These are phyloP conservation scores for Halcyon leucocephala DNA, from an alignment of 2,797 vertebrate species.

Conservation along the genomic window DNA sequence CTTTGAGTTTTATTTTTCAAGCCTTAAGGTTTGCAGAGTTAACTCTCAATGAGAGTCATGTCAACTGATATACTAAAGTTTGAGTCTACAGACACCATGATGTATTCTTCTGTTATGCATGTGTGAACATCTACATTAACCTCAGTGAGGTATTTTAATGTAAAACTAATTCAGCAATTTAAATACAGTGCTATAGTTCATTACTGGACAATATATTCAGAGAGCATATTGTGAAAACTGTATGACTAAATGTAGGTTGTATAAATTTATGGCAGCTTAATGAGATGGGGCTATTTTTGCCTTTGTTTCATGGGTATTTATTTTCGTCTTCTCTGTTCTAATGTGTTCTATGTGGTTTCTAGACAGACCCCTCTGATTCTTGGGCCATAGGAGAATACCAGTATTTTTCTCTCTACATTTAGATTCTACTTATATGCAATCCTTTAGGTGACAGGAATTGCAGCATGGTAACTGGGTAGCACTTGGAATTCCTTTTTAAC, in stretches of 20 bases:
- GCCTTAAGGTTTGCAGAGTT: not conserved
- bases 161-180: not conserved
- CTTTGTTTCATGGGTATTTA: not conserved
- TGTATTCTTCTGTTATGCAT: accelerated
- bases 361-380: not conserved
- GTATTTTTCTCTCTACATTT: not conserved
- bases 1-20: not conserved
- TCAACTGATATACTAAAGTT: not conserved
- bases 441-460: not conserved
- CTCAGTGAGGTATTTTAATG: not conserved
- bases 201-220: not conserved
- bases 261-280: not conserved
- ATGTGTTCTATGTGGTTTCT: not conserved
- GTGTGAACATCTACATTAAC: not conserved
- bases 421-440: not conserved
- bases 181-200: not conserved
- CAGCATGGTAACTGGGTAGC: not conserved
- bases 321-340: not conserved
- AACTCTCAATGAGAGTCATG: not conserved
- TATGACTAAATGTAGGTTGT: not conserved
- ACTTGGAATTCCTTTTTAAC: not conserved
- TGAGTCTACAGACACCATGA: not conserved
- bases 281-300: not conserved
- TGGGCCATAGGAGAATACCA: not conserved
- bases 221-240: not conserved